phyloP scores from a whole-genome alignment of 2,888 invertebrate genomes.

The Phyllotreta striolata region DNA sequence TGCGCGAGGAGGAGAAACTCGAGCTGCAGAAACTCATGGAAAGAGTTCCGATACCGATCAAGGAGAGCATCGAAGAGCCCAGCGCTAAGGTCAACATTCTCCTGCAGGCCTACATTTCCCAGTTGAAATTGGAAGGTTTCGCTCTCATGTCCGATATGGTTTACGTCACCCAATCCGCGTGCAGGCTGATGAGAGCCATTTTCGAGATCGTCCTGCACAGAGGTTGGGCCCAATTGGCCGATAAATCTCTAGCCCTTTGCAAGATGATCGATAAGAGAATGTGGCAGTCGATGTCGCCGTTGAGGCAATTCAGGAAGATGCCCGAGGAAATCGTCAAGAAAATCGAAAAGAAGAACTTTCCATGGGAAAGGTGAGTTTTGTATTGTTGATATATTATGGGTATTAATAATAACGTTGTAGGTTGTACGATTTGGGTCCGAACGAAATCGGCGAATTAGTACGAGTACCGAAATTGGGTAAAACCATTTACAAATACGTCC shows the following conservation, averaged over 20 bases:
- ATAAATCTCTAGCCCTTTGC: constrained; percentile 93
- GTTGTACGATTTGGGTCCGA: constrained; percentile 94
- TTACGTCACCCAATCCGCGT: constrained; percentile 97
- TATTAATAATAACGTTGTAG: constrained; percentile 20
- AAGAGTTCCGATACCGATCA: constrained; percentile 97
- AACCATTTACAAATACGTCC: constrained; percentile 94
- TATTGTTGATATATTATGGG: not conserved
- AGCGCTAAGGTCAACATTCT: constrained; percentile 96
- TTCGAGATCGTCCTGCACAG: constrained; percentile 92
- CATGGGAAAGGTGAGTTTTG: constrained; percentile 75
- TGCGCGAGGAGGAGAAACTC: constrained; percentile 95
- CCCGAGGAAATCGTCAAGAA: constrained; percentile 97
- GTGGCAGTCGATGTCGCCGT: constrained; percentile 99
- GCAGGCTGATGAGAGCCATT: constrained; percentile 92
- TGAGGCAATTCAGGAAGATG: constrained; percentile 96
- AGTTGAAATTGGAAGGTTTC: constrained; percentile 97
- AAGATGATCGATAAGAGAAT: constrained; percentile 99
- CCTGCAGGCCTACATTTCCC: constrained; percentile 97
- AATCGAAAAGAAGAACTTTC: constrained; percentile 96
- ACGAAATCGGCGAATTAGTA: constrained; percentile 95
- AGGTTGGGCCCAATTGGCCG: constrained; percentile 96
- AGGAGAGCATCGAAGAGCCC: constrained; percentile 97
- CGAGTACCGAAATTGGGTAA: constrained; percentile 92
- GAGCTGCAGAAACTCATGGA: constrained; percentile 95
- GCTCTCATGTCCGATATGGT: constrained; percentile 99